A percentile compares a stretch with the other conserved stretches of the same genome.
phyloP scores from a whole-genome alignment of 2,797 vertebrate species.

The Erethizon dorsatum region DNA sequence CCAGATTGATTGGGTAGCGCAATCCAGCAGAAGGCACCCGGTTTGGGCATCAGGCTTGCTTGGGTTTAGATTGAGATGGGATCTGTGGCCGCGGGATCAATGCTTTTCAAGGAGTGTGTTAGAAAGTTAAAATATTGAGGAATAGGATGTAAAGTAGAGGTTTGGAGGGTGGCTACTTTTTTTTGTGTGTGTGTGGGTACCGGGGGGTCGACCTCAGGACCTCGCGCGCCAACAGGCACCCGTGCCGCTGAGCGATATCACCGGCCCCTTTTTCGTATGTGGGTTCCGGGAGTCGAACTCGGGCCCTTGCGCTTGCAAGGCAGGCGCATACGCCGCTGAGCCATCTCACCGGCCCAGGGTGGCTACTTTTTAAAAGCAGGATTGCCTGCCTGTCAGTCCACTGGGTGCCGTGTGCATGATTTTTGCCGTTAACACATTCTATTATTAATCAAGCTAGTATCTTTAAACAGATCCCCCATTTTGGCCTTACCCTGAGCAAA shows the following conservation, averaged over 20 bases:
- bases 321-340: no score
- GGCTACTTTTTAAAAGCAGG: not conserved
- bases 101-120: not conserved
- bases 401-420: not conserved
- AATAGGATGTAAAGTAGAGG: not conserved
- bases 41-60: not conserved
- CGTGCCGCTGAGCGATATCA: no score
- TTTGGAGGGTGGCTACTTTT: not conserved
- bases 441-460: not conserved
- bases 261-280: no score
- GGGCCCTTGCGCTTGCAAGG: no score
- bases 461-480: not conserved
- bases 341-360: no score
- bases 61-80: not conserved
- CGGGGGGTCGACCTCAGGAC: no score
- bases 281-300: no score
- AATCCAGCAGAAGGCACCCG: not conserved
- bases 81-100: not conserved
- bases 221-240: no score
- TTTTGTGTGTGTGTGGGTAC: no score
- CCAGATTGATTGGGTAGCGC: not conserved
- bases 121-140: not conserved
- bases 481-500: not conserved
- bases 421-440: not conserved
- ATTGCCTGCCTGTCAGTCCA: not conserved